phyloP scores from a whole-genome alignment of 2,888 invertebrate genomes.

The Drosophila mercatorum region DNA sequence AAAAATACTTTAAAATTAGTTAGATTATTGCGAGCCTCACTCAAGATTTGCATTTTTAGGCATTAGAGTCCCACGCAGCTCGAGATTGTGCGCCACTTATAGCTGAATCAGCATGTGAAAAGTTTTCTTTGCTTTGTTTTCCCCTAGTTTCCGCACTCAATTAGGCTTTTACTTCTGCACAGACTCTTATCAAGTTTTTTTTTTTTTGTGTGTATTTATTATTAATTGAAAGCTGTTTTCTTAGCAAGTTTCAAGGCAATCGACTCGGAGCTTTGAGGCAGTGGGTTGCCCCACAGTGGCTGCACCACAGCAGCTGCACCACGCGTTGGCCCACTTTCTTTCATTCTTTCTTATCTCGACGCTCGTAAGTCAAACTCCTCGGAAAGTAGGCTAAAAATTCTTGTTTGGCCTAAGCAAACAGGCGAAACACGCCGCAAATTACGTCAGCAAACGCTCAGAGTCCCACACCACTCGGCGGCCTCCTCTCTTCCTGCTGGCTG shows the following conservation, averaged over 20 bases:
- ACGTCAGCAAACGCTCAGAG: slow-evolving; percentile 36
- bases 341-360: slow-evolving; percentile 33
- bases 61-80: too few relatives aligned
- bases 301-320: slow-evolving; percentile 24
- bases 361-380: slow-evolving; percentile 45
- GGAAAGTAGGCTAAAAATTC: slow-evolving; percentile 32
- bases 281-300: slow-evolving; percentile 12
- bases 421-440: slow-evolving; percentile 44
- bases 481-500: slow-evolving; percentile 41
- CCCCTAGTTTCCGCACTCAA: background rate
- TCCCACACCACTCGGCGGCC: background rate
- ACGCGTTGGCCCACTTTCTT: slow-evolving; percentile 30
- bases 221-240: slow-evolving; percentile 34
- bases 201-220: background rate
- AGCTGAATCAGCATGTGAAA: background rate
- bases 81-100: background rate
- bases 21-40: too few relatives aligned
- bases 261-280: background rate
- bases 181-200: background rate
- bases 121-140: background rate
- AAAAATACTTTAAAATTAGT: too few relatives aligned
- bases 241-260: slow-evolving; percentile 25
- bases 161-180: slow-evolving; percentile 1
- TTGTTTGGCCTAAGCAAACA: slow-evolving; percentile 59
- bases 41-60: too few relatives aligned